These are phyloP conservation scores for Odontomyia ornata DNA, from an alignment of 2,888 invertebrate species.

Conservation along the genomic window DNA sequence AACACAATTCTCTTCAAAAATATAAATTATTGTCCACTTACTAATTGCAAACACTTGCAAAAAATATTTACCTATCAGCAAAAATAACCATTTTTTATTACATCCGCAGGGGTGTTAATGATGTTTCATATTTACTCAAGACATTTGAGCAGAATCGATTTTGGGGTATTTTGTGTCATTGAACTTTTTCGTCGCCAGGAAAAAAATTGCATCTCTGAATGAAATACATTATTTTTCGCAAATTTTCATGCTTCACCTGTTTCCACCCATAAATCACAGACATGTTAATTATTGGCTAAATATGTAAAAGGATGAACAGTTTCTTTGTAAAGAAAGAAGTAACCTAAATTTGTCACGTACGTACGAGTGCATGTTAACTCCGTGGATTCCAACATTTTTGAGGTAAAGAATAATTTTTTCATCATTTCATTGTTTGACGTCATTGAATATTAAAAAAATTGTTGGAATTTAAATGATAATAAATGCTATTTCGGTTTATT, in stretches of 20 bases:
- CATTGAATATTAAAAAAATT: too few relatives aligned
- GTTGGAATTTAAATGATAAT: too few relatives aligned
- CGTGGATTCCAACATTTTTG: too few relatives aligned
- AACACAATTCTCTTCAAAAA: too few relatives aligned
- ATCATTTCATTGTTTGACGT: too few relatives aligned
- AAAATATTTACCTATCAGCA: neutral
- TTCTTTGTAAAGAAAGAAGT: too few relatives aligned
- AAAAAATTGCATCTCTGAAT: neutral
- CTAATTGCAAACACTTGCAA: neutral
- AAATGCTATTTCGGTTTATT: too few relatives aligned
- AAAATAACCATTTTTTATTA: constrained; percentile 6
- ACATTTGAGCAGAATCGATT: neutral
- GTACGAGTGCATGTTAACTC: too few relatives aligned
- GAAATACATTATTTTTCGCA: neutral
- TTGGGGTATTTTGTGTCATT: constrained; percentile 10
- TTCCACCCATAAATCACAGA: neutral
- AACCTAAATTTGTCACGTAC: too few relatives aligned
- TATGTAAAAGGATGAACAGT: neutral
- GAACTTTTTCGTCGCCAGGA: neutral
- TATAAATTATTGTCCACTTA: neutral
- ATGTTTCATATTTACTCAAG: neutral
- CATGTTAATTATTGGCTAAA: neutral
- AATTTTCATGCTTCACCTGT: neutral
- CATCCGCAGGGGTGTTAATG: neutral
- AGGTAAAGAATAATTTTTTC: too few relatives aligned